Conservation (phyloP, 2,113 vertebrate species). For the Perognathus longimembris region DNA sequence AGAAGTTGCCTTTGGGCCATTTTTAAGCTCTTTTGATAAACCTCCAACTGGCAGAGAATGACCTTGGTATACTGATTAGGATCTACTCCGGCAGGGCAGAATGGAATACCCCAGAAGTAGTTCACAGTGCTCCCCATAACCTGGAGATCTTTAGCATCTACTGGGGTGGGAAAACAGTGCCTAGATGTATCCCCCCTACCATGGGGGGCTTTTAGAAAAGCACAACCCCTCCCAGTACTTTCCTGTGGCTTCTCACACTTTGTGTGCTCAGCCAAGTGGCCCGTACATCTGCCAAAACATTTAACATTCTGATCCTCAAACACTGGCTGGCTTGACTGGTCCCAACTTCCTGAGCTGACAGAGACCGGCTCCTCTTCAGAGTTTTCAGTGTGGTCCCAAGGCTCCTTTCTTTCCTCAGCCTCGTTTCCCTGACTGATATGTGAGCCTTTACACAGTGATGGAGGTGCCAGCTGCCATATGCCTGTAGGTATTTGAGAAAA, state of each 20-base stretch:
- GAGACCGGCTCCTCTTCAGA: constrained; percentile 78
- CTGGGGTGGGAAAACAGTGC: constrained; percentile 34
- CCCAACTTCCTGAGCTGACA: constrained; percentile 78
- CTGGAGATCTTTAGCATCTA: constrained; percentile 74
- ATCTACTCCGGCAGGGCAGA: constrained; percentile 94
- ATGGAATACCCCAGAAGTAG: constrained; percentile 98
- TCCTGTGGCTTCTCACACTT: constrained; percentile 69
- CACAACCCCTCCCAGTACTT: constrained; percentile 57
- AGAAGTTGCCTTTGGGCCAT: constrained; percentile 92
- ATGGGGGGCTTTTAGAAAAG: constrained; percentile 71
- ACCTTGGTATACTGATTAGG: constrained; percentile 95
- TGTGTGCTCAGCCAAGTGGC: constrained; percentile 75
- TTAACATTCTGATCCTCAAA: constrained; percentile 67
- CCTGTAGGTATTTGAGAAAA: constrained; percentile 85
- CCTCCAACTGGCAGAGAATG: constrained; percentile 96
- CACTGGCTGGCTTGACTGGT: constrained; percentile 77
- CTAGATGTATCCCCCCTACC: constrained; percentile 54
- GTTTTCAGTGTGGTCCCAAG: constrained; percentile 80
- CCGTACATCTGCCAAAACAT: constrained; percentile 76
- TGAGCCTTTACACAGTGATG: constrained; percentile 83
- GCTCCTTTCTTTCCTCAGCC: constrained; percentile 81
- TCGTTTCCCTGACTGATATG: constrained; percentile 76
- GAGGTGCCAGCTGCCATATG: constrained; percentile 83
- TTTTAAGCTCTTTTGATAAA: constrained; percentile 95
- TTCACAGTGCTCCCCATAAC: constrained; percentile 85